phyloP scores from a whole-genome alignment of 2,113 vertebrate species.

The Anguilla japonica region DNA sequence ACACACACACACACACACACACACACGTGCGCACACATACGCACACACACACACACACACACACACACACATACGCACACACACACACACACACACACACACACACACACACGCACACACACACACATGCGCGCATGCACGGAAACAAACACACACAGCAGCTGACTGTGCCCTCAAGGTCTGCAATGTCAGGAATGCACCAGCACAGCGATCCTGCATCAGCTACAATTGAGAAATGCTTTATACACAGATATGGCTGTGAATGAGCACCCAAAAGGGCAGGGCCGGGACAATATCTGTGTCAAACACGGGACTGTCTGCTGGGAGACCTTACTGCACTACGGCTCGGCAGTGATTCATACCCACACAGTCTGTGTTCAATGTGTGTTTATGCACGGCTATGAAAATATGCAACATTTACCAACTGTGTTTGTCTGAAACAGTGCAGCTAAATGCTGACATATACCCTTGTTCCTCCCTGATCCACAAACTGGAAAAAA shows the following conservation, averaged over 20 bases:
- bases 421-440: background rate
- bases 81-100: background rate
- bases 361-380: background rate
- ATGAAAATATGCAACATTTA: background rate
- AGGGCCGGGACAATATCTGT: background rate
- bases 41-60: background rate
- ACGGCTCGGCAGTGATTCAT: background rate
- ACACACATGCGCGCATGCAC: background rate
- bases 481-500: too few relatives aligned
- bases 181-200: conserved; percentile 7
- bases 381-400: background rate
- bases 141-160: background rate
- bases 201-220: background rate
- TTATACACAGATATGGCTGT: conserved; percentile 7
- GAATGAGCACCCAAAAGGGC: background rate
- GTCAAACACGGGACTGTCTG: conserved; percentile 3
- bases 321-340: background rate
- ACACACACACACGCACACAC: background rate
- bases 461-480: too few relatives aligned
- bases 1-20: background rate
- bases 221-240: background rate
- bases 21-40: background rate
- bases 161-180: background rate
- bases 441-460: background rate
- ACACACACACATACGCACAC: background rate